Evolutionary conservation across 1,140 invertebrate species (phyloP).

Genomic region (Araneus ventricosus): DNA sequence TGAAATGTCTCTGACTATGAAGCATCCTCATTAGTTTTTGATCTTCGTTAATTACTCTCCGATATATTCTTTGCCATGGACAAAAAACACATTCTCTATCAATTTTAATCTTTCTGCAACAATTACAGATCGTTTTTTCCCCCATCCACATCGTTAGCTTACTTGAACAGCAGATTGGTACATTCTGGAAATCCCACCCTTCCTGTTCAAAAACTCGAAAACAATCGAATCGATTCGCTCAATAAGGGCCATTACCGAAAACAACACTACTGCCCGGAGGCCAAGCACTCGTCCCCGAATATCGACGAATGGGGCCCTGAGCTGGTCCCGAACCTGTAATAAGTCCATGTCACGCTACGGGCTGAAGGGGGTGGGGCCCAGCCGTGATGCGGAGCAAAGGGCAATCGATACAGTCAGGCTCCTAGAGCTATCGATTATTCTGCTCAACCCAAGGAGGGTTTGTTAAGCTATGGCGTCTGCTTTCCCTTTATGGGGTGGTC

Average conservation of each 20-base stretch:
- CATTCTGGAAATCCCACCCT: background rate
- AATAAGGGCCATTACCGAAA: conserved; percentile 17
- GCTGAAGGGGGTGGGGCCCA: conserved; percentile 34
- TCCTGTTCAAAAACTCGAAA: background rate
- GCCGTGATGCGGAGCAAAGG: conserved; percentile 60
- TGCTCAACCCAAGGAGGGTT: conserved; percentile 36
- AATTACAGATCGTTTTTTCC: background rate
- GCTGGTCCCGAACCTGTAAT: conserved; percentile 38
- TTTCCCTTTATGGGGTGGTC: conserved; percentile 43
- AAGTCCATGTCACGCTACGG: conserved; percentile 60
- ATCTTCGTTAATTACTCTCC: too few relatives aligned
- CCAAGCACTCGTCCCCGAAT: conserved; percentile 29
- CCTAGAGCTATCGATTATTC: conserved; percentile 69
- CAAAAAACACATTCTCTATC: too few relatives aligned
- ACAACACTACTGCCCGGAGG: conserved; percentile 19
- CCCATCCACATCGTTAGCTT: background rate
- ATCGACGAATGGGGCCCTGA: conserved; percentile 45
- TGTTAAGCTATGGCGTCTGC: conserved; percentile 66
- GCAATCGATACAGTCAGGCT: conserved; percentile 74
- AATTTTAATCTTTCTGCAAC: too few relatives aligned
- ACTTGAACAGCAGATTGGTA: background rate
- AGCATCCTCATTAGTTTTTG: too few relatives aligned
- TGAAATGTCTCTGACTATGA: too few relatives aligned
- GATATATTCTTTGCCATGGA: too few relatives aligned
- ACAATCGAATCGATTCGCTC: conserved; percentile 9